Conservation (phyloP, 2,888 invertebrate genomes). For the Dynastes maya region DNA sequence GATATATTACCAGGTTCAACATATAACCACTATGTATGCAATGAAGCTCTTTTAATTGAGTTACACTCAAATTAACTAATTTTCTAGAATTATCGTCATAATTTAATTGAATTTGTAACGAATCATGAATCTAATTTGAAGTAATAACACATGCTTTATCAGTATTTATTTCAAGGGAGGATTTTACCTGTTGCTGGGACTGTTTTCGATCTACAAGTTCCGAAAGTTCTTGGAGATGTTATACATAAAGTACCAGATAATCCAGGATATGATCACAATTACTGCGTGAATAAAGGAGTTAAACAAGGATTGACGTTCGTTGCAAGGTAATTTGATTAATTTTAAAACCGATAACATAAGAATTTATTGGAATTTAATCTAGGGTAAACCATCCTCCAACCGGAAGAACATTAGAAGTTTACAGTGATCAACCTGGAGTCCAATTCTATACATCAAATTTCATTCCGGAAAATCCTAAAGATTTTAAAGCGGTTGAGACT, state of each 20-base stretch:
- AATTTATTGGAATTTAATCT: constrained; percentile 17
- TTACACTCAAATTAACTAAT: too few relatives aligned
- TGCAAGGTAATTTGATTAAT: constrained; percentile 72
- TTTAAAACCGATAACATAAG: constrained; percentile 14
- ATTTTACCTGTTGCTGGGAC: constrained; percentile 81
- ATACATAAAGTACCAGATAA: constrained; percentile 77
- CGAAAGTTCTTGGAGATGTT: constrained; percentile 78
- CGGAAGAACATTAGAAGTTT: constrained; percentile 85
- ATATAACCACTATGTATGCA: too few relatives aligned
- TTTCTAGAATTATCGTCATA: too few relatives aligned
- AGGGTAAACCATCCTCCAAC: constrained; percentile 78
- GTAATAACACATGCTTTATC: background rate
- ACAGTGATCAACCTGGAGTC: constrained; percentile 90
- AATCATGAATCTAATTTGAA: background rate
- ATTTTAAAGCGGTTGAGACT: constrained; percentile 57
- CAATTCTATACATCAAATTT: constrained; percentile 91
- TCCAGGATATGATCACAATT: constrained; percentile 89
- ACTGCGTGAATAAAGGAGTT: constrained; percentile 79
- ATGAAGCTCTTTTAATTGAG: too few relatives aligned
- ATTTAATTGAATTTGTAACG: too few relatives aligned
- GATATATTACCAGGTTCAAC: too few relatives aligned
- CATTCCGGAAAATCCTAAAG: constrained; percentile 74
- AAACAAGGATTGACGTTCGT: constrained; percentile 76
- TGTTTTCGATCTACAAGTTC: constrained; percentile 81
- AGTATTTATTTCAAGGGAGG: constrained; percentile 72